A percentile compares a stretch with the other conserved stretches of the same genome.
phyloP scores from a whole-genome alignment of 2,797 vertebrate genomes.

The Amniataba percoides region DNA sequence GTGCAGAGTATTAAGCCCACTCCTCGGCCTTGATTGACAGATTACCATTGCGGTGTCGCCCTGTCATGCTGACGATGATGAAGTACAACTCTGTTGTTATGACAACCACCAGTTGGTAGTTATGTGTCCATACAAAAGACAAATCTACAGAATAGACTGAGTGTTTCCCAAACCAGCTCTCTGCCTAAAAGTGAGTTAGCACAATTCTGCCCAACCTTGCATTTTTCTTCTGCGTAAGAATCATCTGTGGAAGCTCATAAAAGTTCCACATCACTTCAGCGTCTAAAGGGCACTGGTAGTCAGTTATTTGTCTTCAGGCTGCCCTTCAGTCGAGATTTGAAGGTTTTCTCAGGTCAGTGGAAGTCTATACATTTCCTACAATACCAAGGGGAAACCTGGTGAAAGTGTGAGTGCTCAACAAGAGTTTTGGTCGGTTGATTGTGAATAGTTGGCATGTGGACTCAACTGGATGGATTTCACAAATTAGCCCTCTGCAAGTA shows the following conservation, averaged over 20 bases:
- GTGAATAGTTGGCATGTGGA: constrained; percentile 29
- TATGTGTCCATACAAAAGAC: constrained; percentile 33
- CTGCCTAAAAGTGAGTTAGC: constrained; percentile 18
- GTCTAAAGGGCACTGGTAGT: neutral
- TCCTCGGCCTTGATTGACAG: constrained; percentile 72
- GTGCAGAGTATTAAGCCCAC: constrained; percentile 50
- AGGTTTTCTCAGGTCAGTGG: neutral
- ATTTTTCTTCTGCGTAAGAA: constrained; percentile 11
- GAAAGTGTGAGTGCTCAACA: neutral
- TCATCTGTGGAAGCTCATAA: neutral
- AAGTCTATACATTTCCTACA: neutral
- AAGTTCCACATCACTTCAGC: neutral
- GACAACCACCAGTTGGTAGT: constrained; percentile 52
- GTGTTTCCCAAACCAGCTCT: constrained; percentile 19
- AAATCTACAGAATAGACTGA: constrained; percentile 35
- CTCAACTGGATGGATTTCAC: constrained; percentile 7
- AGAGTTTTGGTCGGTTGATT: neutral
- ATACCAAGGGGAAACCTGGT: neutral
- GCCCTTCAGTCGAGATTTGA: neutral
- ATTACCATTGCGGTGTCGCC: constrained; percentile 70
- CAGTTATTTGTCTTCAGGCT: neutral
- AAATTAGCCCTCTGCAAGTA: constrained; percentile 3
- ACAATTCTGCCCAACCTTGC: neutral
- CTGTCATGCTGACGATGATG: constrained; percentile 67
- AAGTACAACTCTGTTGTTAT: constrained; percentile 65